Evolutionary conservation across 1,140 invertebrate species (phyloP), one percentile per base, ranked within the genome.

Genomic region (Coelopa frigida): DNA sequence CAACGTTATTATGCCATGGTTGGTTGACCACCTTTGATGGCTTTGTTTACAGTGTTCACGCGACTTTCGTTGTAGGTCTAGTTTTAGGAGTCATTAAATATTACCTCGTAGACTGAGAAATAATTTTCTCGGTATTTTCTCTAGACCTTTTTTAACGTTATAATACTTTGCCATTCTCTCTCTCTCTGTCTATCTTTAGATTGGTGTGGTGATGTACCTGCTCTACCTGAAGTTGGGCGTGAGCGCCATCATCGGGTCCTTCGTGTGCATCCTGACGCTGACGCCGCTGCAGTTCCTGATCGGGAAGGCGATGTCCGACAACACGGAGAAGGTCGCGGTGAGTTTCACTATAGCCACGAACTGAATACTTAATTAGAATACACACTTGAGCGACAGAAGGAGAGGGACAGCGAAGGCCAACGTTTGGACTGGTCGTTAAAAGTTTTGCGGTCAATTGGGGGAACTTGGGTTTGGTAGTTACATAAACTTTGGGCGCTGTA

Each of bases 231-330:
- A 88, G 70, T 68, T 92, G 47, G 87, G 88, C 10, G 61, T 81
- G 23, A 87, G 85, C 68, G 86, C 87, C 14, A 75, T 90, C 22
- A 79, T 88, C 52, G 87, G 86, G 10, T 80, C 85, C 12, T 67
- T 77, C 39, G 73, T 76, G n/a, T 83, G 81, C 49, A 78, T 86
- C 29, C 47, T 82, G 2, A 68, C 80, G 15, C 80, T 87, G 62
- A 83, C 80, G 10, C 83, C 84, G 1, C 59, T 86, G 49, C 84
- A 87, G 64, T 82, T 85, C 58, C 58, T 78, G 23, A 78, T 86
- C 31, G 84, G 83, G 1, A 83, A 82, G 55, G 77, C 74, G 45
- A 83, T 87, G 75, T 84, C 82, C 0, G 71, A 73, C 11, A 85
- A 85, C 57, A 79, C 79, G 4, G 82, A 82, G 59, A 67, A 69